A percentile compares a stretch with the other conserved stretches of the same genome.
phyloP scores from a whole-genome alignment of 1,140 invertebrate genomes.

The Lordiphosa stackelbergi region DNA sequence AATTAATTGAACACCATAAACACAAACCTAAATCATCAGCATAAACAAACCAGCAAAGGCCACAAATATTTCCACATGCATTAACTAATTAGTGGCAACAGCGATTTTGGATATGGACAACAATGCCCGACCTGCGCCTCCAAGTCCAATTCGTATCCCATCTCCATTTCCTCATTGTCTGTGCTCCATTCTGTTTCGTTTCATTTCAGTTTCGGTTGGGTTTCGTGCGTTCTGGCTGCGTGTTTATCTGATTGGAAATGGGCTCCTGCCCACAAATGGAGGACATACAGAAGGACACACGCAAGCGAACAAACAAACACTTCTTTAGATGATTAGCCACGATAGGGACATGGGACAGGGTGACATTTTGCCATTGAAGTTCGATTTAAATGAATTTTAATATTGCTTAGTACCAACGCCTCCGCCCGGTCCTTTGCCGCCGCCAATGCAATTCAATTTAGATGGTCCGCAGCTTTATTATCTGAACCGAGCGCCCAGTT shows the following conservation, averaged over 20 bases:
- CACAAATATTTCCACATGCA: conserved; percentile 42
- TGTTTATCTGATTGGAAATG: conserved; percentile 69
- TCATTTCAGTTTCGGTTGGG: conserved; percentile 37
- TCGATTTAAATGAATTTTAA: conserved; percentile 71
- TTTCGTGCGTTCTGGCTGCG: conserved; percentile 54
- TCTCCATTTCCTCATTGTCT: conserved; percentile 33
- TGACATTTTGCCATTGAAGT: conserved; percentile 27
- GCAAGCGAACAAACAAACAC: conserved; percentile 36
- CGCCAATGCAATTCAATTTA: conserved; percentile 55
- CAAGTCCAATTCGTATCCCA: conserved; percentile 3
- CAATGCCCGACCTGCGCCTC: conserved; percentile 17
- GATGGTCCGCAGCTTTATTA: conserved; percentile 48
- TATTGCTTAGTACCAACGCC: conserved; percentile 27
- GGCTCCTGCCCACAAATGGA: conserved; percentile 61
- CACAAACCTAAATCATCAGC: conserved; percentile 7
- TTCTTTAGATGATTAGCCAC: conserved; percentile 73
- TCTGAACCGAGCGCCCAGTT: conserved; percentile 36
- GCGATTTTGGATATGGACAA: conserved; percentile 9
- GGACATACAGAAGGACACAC: conserved; percentile 32
- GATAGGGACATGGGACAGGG: conserved; percentile 41
- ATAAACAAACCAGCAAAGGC: background rate
- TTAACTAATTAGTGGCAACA: conserved; percentile 50
- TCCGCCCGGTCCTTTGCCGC: conserved; percentile 9
- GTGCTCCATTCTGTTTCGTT: conserved; percentile 11
- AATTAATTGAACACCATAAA: conserved; percentile 7